These are phyloP conservation scores for Botia kubotai DNA, from an alignment of 2,797 vertebrate genomes.

Conservation along the genomic window DNA sequence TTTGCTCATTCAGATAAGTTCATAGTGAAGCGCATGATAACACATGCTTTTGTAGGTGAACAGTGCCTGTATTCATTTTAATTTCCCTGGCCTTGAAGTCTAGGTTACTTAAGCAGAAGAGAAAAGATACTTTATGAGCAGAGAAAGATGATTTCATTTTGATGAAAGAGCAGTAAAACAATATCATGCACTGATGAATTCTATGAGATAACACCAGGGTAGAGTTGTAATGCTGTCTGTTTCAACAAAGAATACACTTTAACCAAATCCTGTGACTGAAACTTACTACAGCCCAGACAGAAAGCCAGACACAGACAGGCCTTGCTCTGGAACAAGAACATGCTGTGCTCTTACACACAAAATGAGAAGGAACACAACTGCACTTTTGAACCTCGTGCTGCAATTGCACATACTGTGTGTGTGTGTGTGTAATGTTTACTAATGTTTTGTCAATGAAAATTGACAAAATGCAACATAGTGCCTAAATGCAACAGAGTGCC, in stretches of 20 bases:
- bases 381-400: slow-evolving; percentile 12
- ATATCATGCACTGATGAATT: slow-evolving; percentile 55
- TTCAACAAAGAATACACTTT: neutral
- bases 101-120: neutral
- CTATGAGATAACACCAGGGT: neutral
- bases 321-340: neutral
- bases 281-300: neutral
- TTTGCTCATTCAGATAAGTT: no score
- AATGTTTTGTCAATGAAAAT: neutral
- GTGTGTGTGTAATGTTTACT: slow-evolving; percentile 15
- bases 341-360: slow-evolving; percentile 3
- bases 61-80: neutral
- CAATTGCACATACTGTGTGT: neutral
- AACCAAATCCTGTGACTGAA: neutral
- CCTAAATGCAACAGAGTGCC: no score
- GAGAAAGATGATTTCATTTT: neutral
- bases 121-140: neutral
- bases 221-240: neutral
- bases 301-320: neutral
- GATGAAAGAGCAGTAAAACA: slow-evolving; percentile 18
- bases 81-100: neutral
- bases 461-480: no score
- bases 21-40: neutral
- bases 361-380: slow-evolving; percentile 31
- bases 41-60: neutral